Conservation (phyloP, 2,888 invertebrate species). For the Tetropium fuscum region DNA sequence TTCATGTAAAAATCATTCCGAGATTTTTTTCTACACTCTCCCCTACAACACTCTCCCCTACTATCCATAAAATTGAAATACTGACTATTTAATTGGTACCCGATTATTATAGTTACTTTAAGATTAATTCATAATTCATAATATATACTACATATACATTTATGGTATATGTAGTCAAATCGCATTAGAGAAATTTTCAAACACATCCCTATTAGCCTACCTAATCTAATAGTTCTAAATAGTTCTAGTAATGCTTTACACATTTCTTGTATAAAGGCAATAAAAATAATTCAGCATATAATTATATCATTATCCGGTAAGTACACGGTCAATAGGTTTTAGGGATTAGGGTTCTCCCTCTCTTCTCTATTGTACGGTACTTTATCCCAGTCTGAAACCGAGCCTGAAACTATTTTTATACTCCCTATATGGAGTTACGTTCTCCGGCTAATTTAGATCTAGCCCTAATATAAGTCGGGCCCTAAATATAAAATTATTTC, state of each 20-base stretch:
- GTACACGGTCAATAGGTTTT: conserved; percentile 27
- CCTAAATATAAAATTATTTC: conserved; percentile 1
- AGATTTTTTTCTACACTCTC: too few species aligned
- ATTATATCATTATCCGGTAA: conserved; percentile 25
- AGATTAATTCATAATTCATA: background rate
- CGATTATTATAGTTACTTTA: too few species aligned
- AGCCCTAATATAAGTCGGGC: conserved; percentile 1
- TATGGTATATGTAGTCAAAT: too few species aligned
- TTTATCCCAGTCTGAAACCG: conserved; percentile 17
- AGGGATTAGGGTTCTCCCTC: conserved; percentile 18
- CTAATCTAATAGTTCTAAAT: too few species aligned
- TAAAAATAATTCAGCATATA: conserved; percentile 19
- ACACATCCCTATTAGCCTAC: background rate
- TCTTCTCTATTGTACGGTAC: conserved; percentile 7
- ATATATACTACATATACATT: background rate
- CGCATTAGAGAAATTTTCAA: background rate
- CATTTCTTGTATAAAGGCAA: conserved; percentile 9
- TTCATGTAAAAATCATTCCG: too few species aligned
- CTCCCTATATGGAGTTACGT: conserved; percentile 24
- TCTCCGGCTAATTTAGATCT: conserved; percentile 17
- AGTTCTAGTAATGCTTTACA: background rate
- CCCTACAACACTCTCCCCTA: too few species aligned
- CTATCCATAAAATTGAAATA: too few species aligned
- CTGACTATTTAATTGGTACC: too few species aligned
- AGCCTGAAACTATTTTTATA: conserved; percentile 32